phyloP scores from a whole-genome alignment of 2,797 vertebrate species.

The Gadopsis bispinosus region DNA sequence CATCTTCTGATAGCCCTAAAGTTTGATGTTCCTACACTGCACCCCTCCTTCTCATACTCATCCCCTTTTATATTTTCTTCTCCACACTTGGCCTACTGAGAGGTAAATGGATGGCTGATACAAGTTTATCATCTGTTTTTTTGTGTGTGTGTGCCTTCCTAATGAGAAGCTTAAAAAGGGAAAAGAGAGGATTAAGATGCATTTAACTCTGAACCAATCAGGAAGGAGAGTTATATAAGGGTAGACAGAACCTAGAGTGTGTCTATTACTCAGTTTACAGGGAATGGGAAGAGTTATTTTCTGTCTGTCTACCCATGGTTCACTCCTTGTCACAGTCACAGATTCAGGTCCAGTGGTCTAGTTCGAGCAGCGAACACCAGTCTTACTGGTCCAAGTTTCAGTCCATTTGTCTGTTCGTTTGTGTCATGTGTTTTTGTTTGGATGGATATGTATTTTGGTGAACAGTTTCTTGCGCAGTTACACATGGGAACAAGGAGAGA shows the following conservation, averaged over 20 bases:
- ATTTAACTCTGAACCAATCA: slow-evolving; percentile 44
- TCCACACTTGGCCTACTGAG: slow-evolving; percentile 33
- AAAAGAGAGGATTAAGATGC: slow-evolving; percentile 29
- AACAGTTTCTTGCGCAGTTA: slow-evolving; percentile 34
- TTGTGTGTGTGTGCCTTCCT: slow-evolving; percentile 41
- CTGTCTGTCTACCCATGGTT: slow-evolving; percentile 29
- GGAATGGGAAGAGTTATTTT: slow-evolving; percentile 28
- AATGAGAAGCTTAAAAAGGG: slow-evolving; percentile 41
- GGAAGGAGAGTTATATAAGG: slow-evolving; percentile 39
- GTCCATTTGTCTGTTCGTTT: slow-evolving; percentile 25
- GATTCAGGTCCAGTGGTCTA: slow-evolving; percentile 54
- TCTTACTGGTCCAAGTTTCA: slow-evolving; percentile 30
- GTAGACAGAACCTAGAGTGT: slow-evolving; percentile 39
- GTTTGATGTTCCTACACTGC: slow-evolving; percentile 52
- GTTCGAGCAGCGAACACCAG: slow-evolving; percentile 35
- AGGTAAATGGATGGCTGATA: slow-evolving; percentile 45
- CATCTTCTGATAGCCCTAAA: slow-evolving; percentile 62
- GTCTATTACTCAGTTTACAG: slow-evolving; percentile 28
- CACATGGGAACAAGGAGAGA: slow-evolving; percentile 23
- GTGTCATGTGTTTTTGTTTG: slow-evolving; percentile 31
- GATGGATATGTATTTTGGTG: slow-evolving; percentile 27
- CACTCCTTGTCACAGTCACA: slow-evolving; percentile 43
- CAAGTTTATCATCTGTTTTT: neutral
- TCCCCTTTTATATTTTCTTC: slow-evolving; percentile 17
- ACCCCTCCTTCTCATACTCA: slow-evolving; percentile 18